Percentiles rank a stretch among this genome's conserved stretches.
Evolutionary conservation across 2,888 invertebrate genomes (phyloP).

Genomic region (Mythimna pallens): DNA sequence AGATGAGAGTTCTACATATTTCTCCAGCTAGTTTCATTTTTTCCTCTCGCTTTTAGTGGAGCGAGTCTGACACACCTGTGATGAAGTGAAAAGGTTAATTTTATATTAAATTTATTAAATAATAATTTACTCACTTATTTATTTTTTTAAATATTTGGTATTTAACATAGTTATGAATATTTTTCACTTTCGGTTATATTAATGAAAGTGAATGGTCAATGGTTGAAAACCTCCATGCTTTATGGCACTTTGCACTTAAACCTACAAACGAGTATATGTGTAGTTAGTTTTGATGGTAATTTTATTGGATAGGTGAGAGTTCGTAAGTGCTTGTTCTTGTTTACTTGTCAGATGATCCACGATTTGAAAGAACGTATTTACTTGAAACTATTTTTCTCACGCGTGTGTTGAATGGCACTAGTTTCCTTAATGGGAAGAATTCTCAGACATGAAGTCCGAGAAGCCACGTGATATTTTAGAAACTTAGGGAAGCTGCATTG

Average conservation of each 20-base stretch:
- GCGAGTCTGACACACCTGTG: too few relatives aligned
- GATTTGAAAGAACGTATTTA: not conserved
- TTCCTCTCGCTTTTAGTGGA: too few relatives aligned
- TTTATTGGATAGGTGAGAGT: conserved; percentile 21
- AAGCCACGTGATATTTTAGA: not conserved
- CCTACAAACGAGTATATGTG: not conserved
- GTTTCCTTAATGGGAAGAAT: too few relatives aligned
- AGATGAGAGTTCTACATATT: too few relatives aligned
- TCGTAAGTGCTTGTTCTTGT: not conserved
- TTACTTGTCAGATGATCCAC: not conserved
- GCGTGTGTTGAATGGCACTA: not conserved
- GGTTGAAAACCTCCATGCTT: not conserved
- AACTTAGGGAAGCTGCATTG: not conserved
- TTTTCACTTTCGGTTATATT: not conserved
- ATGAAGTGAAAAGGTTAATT: too few relatives aligned
- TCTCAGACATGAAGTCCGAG: too few relatives aligned
- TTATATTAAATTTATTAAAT: too few relatives aligned
- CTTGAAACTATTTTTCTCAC: not conserved
- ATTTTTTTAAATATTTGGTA: too few relatives aligned
- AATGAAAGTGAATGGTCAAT: conserved; percentile 15
- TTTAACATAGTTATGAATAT: too few relatives aligned
- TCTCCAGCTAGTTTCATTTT: too few relatives aligned
- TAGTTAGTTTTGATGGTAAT: conserved; percentile 22
- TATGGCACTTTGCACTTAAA: not conserved
- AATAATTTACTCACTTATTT: too few relatives aligned